These are phyloP conservation scores for Rhinella marina DNA, from an alignment of 2,797 vertebrate genomes.

Conservation along the genomic window DNA sequence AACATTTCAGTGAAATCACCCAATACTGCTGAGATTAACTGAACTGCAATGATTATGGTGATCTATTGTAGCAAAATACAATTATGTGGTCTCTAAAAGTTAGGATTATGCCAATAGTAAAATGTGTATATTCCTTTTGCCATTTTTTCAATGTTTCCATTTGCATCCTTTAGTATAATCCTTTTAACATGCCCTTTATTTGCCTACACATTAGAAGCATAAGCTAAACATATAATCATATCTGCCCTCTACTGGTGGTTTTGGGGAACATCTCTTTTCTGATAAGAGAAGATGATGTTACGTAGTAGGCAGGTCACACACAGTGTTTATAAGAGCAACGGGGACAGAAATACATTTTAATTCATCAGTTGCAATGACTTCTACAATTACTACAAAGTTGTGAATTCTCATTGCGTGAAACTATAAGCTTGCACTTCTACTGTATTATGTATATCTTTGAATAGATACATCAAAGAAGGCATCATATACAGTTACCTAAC, in stretches of 20 bases:
- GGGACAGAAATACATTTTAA: neutral
- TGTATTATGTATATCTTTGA: no score
- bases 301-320: neutral
- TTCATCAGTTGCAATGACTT: neutral
- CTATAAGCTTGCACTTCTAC: neutral
- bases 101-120: no score
- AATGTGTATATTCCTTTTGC: neutral
- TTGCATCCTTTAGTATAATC: neutral
- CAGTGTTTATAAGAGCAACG: neutral
- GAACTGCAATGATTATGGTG: neutral
- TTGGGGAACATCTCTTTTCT: neutral
- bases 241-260: constrained; percentile 50
- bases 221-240: constrained; percentile 27
- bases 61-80: no score
- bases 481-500: neutral
- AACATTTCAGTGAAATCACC: neutral
- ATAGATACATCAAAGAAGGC: neutral
- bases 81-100: no score
- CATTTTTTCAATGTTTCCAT: neutral
- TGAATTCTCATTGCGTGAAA: neutral
- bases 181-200: neutral
- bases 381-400: neutral
- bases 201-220: neutral
- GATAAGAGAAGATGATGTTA: neutral
- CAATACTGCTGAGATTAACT: neutral